Evolutionary conservation across 2,888 invertebrate genomes (phyloP).

Genomic region (Apodemia zela): DNA sequence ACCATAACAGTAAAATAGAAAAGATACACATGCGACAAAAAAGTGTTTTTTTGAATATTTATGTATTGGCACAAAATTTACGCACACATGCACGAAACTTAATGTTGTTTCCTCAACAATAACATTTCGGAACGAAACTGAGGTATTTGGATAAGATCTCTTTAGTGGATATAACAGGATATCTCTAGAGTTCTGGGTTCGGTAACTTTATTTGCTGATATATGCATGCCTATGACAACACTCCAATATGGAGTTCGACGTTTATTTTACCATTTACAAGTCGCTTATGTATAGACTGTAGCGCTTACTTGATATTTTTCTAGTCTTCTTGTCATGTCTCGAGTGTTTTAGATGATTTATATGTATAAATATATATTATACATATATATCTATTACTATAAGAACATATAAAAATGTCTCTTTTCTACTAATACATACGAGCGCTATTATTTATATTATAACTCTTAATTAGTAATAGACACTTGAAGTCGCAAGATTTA

Average conservation of each 20-base stretch:
- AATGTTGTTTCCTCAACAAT: constrained; percentile 7
- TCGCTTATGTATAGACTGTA: constrained; percentile 8
- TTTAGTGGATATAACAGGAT: not conserved
- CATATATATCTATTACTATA: not conserved
- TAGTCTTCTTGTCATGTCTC: not conserved
- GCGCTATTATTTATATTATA: too few species aligned
- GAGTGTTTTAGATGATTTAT: constrained; percentile 9
- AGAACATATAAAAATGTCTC: too few species aligned
- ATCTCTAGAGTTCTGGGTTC: not conserved
- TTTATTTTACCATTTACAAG: not conserved
- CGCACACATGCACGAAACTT: not conserved
- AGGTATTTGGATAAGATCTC: not conserved
- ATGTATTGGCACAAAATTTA: not conserved
- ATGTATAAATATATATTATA: too few species aligned
- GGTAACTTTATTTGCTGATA: not conserved
- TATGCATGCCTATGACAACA: constrained; percentile 7
- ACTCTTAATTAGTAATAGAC: too few species aligned
- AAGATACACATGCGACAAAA: not conserved
- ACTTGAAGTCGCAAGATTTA: too few species aligned
- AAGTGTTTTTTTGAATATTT: not conserved
- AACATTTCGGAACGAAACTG: not conserved
- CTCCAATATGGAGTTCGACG: constrained; percentile 1
- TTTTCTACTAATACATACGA: too few species aligned
- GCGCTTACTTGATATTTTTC: not conserved
- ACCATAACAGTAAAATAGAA: not conserved